Base-by-base conservation (phyloP, 2,113 vertebrate species). In the Dendrocopos noguchii region DNA sequence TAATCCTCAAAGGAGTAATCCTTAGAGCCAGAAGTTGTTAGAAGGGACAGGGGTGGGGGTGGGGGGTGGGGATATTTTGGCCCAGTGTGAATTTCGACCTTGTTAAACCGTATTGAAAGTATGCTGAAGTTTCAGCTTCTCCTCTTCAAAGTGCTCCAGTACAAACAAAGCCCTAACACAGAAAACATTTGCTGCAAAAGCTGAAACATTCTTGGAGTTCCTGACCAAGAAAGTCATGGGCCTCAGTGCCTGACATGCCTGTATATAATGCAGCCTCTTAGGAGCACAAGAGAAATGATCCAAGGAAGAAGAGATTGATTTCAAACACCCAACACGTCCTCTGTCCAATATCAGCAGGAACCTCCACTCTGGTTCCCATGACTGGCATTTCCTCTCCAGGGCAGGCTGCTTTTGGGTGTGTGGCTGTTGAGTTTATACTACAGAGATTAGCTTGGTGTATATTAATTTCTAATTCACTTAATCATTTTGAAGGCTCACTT, bases 391-490 rank as follows among this genome's bases (percentile, higher is more conserved):
- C 96, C 95, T 96, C 90, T 83, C 74, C 91, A 88, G 82, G 63
- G 63, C 87, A 96, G 90, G 47, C 39, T 24, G 93, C 91, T 94
- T 90, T 96, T 79, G 39, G 25, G 12, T 22, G 8, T 56, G 29
- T 56, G 27, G 27, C 76, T 73, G 44, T 74, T 90, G 84, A 94
- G 88, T 92, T 92, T 95, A 95, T 91, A 95, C 92, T 94, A 93
- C 15, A 94, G 73, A 97, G 90, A 96, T 96, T 91, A 93, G 70
- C 39, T 73, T 94, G 78, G 88, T 95, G 80, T 80, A 91, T 95
- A 96, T 94, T 95, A 96, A 97, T 95, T 96, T 96, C 95, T 95
- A 97, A 97, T 97, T 94, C 95, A 96, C 91, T 96, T 94, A 61
- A 95, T 97, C 96, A 95, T 94, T 95, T 70, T 95, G 94, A 98